Evolutionary conservation across 2,888 invertebrate species (phyloP).

Genomic region (Mesoligia furuncula): DNA sequence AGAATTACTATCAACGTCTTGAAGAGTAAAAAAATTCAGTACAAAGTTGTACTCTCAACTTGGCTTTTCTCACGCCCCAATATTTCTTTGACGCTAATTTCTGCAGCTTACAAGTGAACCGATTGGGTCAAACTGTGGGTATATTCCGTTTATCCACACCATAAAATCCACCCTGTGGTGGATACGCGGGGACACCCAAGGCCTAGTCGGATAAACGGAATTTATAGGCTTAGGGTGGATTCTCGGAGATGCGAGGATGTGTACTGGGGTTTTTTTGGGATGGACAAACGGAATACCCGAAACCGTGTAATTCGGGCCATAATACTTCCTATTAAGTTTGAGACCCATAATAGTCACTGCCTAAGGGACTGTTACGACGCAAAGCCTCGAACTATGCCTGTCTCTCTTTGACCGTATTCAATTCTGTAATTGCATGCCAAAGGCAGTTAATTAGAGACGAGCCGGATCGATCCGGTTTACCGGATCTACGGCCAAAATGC

Average conservation of each 20-base stretch:
- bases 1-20: background rate
- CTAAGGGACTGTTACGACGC: too few relatives aligned
- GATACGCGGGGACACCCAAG: too few relatives aligned
- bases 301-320: background rate
- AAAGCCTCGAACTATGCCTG: background rate
- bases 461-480: background rate
- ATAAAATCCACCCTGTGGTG: too few relatives aligned
- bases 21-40: background rate
- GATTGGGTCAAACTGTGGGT: background rate
- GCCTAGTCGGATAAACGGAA: too few relatives aligned
- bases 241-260: too few relatives aligned
- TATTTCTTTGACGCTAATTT: background rate
- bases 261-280: too few relatives aligned
- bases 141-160: too few relatives aligned
- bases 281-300: too few relatives aligned
- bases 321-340: too few relatives aligned
- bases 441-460: constrained; percentile 15
- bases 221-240: too few relatives aligned
- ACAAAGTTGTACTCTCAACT: background rate
- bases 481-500: background rate
- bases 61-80: background rate
- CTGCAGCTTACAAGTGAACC: background rate
- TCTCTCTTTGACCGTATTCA: background rate
- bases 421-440: background rate
- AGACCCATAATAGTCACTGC: background rate